Evolutionary conservation across 2,888 invertebrate species (phyloP).

Genomic region (Silvanus unidentatus): DNA sequence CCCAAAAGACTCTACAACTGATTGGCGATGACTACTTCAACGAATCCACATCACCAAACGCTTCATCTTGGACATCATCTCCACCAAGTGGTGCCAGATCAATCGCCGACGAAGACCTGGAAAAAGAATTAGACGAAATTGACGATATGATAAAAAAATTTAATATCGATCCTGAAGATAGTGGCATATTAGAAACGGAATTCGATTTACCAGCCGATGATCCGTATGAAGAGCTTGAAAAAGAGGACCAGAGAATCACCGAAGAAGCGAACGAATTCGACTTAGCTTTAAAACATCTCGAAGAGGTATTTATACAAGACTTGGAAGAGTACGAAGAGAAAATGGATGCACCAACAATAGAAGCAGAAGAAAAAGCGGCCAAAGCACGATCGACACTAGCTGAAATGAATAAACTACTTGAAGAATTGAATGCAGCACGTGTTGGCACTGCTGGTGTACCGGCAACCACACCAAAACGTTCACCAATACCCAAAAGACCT

Average conservation of each 20-base stretch:
- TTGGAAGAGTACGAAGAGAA: conserved; percentile 3
- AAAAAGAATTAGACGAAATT: conserved; percentile 1
- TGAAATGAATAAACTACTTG: conserved; percentile 1
- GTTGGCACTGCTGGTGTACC: conserved; percentile 23
- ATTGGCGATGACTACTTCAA: neutral
- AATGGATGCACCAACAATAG: neutral
- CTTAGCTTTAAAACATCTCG: neutral
- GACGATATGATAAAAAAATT: neutral
- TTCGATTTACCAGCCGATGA: neutral
- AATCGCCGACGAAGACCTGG: neutral
- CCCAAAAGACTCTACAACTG: no score
- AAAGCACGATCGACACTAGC: neutral
- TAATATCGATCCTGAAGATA: neutral
- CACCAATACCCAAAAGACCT: conserved; percentile 21
- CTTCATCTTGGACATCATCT: conserved; percentile 5
- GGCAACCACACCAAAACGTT: conserved; percentile 22
- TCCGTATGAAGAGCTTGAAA: conserved; percentile 1
- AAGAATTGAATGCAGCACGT: neutral
- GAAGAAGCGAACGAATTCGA: conserved; percentile 2
- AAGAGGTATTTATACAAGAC: neutral
- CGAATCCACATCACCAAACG: conserved; percentile 10
- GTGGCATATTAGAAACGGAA: no score
- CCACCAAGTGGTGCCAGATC: neutral
- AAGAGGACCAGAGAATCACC: neutral
- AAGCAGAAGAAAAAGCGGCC: conserved; percentile 2